Evolutionary conservation across 2,797 vertebrate species (phyloP).

Genomic region (Acipenser transmontanus): DNA sequence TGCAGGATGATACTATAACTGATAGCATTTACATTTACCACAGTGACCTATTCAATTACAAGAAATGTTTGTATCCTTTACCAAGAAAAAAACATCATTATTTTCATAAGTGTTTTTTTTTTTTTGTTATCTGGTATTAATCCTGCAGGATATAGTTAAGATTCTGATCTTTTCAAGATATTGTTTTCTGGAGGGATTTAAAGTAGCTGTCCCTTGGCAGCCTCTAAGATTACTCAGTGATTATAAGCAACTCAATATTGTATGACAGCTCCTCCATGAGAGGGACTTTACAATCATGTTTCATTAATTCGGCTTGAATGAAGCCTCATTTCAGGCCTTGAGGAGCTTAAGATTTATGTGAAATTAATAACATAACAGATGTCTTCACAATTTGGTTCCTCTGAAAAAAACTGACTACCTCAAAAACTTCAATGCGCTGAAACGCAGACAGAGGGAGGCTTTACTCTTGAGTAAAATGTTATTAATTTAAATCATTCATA

Average conservation of each 20-base stretch:
- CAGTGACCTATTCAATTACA: conserved; percentile 52
- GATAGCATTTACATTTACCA: conserved; percentile 20
- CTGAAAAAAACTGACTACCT: conserved; percentile 68
- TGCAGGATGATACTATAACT: no score
- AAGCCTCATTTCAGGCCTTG: conserved; percentile 90
- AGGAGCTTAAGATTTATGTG: conserved; percentile 97
- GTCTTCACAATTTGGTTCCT: conserved; percentile 83
- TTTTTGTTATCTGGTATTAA: conserved; percentile 62
- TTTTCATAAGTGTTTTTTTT: conserved; percentile 53
- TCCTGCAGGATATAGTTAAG: conserved; percentile 73
- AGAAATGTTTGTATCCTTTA: conserved; percentile 56
- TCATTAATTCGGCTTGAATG: conserved; percentile 96
- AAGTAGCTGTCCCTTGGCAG: conserved; percentile 81
- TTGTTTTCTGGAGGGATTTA: conserved; percentile 77
- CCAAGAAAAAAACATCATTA: conserved; percentile 67
- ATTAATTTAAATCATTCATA: conserved; percentile 58
- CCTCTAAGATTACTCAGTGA: conserved; percentile 86
- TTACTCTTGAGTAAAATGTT: conserved; percentile 62
- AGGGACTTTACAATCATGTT: conserved; percentile 94
- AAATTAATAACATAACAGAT: conserved; percentile 98
- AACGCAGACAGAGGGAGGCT: conserved; percentile 58
- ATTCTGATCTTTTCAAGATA: conserved; percentile 83
- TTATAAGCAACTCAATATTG: conserved; percentile 90
- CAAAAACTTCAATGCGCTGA: conserved; percentile 73
- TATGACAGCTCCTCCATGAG: conserved; percentile 86